Base-by-base conservation (phyloP, 2,797 vertebrate species). In the Gallinago stenura region DNA sequence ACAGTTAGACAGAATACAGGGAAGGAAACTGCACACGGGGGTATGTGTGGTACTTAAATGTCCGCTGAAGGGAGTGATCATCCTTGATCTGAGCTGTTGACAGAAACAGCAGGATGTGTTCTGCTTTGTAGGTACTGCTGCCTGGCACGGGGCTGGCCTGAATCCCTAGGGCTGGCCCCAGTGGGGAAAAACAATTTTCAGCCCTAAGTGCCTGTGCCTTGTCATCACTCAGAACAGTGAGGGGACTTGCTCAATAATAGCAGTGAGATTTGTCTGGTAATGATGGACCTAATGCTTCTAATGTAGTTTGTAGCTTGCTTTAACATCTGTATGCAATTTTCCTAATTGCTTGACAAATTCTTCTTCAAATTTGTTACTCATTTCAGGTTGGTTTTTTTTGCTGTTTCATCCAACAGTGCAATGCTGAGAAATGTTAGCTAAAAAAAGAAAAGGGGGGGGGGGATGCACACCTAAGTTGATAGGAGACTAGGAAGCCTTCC, bases 101-200 rank as follows among this genome's bases (percentile, higher is more conserved):
- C 30, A 77, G 53, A n/a, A 66, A 43, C 8, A 54, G 46, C 30
- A 54, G 71, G 58, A 60, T 1, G 21, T 64, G 21, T 64, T n/a
- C 64, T 83, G 19, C 19, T 53, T 60, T 0, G 0, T 37, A 37
- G 0, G 0, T 35, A 6, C 33, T 48, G 39, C 58, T 72, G 33
- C 58, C 72, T 61, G 72, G 31, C 3, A 2, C 57, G 56, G 43
- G 43, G 19, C 4, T 73, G 61, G 53, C 41, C 54, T 45, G 43
- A 75, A 58, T 21, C 30, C 12, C 14, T 4, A 37, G 51, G 20
- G 26, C 62, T 48, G 57, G 25, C 6, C 21, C 14, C 57, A 28
- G 33, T 3, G 3, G 7, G 48, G 37, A 18, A 43, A 71, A 61
- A n/a, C 4, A 43, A 33, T 39, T 33, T 65, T 54, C 41, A 65